Conservation (phyloP, 1,140 invertebrate species). For the Apis mellifera region Amel_HAv3.1 CM009931.2:23021501-23022000, state of each 20-base stretch:
- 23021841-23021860: no score
- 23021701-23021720: conserved; percentile 39
- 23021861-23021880: no score
- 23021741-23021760: conserved; percentile 1
- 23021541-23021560: conserved; percentile 12
- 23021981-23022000: no score
- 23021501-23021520: conserved; percentile 3
- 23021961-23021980: no score
- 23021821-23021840: no score
- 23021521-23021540: not conserved
- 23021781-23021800: not conserved
- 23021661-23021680: conserved; percentile 43
- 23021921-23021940: no score
- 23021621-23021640: conserved; percentile 20
- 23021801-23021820: not conserved
- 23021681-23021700: conserved; percentile 37
- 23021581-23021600: no score
- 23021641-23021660: conserved; percentile 28
- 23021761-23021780: not conserved
- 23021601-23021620: not conserved
- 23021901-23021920: no score
- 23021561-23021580: not conserved
- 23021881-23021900: no score
- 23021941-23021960: no score
- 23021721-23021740: conserved; percentile 20